Evolutionary conservation across 2,113 vertebrate genomes (phyloP).

Genomic region (Arvicanthis niloticus): DNA sequence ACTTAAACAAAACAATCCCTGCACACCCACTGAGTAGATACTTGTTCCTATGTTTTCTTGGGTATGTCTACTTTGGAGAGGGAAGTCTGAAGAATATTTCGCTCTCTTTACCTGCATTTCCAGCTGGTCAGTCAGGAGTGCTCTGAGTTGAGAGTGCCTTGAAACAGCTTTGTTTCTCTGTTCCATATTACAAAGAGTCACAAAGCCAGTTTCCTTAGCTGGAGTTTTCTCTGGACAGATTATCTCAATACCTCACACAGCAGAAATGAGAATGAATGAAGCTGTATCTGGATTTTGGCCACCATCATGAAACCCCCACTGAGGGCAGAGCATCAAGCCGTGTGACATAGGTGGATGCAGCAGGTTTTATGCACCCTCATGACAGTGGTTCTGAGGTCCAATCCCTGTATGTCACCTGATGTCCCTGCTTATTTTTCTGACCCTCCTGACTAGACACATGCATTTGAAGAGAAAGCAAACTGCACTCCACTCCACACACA

Average conservation of each 20-base stretch:
- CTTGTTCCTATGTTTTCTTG: not conserved
- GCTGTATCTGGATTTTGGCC: not conserved
- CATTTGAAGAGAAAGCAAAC: not conserved
- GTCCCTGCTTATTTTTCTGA: not conserved
- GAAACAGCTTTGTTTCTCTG: not conserved
- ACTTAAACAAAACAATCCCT: not conserved
- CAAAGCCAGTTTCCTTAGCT: not conserved
- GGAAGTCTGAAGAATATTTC: not conserved
- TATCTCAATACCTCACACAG: not conserved
- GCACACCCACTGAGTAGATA: not conserved
- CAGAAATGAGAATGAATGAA: not conserved
- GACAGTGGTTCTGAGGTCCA: not conserved
- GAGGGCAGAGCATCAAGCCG: accelerated
- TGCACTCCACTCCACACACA: too few relatives aligned
- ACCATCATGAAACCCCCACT: not conserved
- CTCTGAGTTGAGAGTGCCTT: not conserved
- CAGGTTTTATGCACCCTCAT: not conserved
- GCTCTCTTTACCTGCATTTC: not conserved
- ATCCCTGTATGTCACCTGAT: not conserved
- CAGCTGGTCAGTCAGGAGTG: not conserved
- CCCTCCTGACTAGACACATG: not conserved
- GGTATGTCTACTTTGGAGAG: not conserved
- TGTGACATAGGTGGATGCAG: not conserved
- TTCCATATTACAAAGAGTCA: not conserved
- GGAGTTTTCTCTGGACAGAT: not conserved